Evolutionary conservation across 2,113 vertebrate genomes (phyloP), one percentile per base, ranked within the genome.

Genomic region (Burhinus bistriatus): DNA sequence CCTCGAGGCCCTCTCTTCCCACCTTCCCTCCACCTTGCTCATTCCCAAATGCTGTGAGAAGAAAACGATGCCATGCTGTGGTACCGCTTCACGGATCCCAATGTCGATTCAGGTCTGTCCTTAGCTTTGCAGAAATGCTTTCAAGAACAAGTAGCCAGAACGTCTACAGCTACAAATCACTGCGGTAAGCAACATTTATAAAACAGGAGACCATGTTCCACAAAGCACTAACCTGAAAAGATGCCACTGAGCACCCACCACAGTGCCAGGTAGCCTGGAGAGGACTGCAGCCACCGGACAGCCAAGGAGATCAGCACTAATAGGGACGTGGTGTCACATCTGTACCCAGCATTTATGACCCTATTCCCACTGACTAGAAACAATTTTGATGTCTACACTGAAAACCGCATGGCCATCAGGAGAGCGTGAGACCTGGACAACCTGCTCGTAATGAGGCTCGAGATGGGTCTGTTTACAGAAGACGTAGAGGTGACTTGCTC

Each of bases 51-150:
- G 13, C 64, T 30, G 19, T 14, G 34, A 47, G 55, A 40, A 87
- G 69, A 34, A 73, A 80, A 70, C 2, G n/a, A 75, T 34, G 54
- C 30, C 1, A 1, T 21, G 40, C 19, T 55, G 26, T 4, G 5
- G 12, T 66, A 5, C 42, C 11, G 36, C 27, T 62, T 36, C 55
- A 30, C 47, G 26, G 19, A n/a, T 29, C 62, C 44, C 58, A 44
- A 22, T 1, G 1, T 5, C 2, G 2, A 7, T 18, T 38, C 1
- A 3, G 11, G 14, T 58, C 25, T 34, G 15, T 20, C 34, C 51
- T 80, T 40, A 45, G 25, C 38, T 81, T 38, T 64, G 69, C 9
- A 30, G 62, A 76, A 34, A 58, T 32, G 27, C 6, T 71, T 82
- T 34, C 21, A 58, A 30, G 58, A 81, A 25, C 29, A 22, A 47